Conservation (phyloP, 2,797 vertebrate genomes). For the Crax fasciolata region DNA sequence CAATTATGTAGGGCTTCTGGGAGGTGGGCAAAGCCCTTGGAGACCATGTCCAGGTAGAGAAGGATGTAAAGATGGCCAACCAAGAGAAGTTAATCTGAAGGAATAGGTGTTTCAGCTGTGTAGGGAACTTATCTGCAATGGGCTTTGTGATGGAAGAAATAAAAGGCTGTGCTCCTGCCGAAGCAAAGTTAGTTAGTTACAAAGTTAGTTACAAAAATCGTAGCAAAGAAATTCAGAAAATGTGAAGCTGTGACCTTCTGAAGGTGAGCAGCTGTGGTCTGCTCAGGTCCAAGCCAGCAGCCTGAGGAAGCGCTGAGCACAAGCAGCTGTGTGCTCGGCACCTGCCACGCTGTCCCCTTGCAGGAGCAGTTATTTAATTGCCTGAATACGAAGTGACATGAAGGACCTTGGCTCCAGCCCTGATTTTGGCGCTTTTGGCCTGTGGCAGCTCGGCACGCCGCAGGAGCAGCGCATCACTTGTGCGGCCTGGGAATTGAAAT, state of each 20-base stretch:
- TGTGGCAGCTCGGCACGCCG: rapidly evolving
- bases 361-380: neutral
- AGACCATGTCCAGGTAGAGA: neutral
- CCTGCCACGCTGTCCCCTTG: neutral
- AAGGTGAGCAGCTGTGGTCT: neutral
- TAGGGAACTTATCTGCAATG: neutral
- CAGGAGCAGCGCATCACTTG: neutral
- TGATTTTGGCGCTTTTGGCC: neutral
- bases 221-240: neutral
- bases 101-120: neutral
- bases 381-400: neutral
- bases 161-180: neutral
- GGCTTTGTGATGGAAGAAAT: neutral
- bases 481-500: slow-evolving; percentile 24
- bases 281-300: neutral
- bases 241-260: rapidly evolving
- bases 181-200: neutral
- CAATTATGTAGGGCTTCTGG: neutral
- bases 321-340: neutral
- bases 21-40: neutral
- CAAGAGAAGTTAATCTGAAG: neutral
- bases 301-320: rapidly evolving
- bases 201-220: neutral
- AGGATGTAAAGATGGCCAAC: rapidly evolving
- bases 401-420: slow-evolving; percentile 42